Percentiles rank a stretch among this genome's conserved stretches.
These are phyloP conservation scores for Colossoma macropomum DNA, from an alignment of 2,113 vertebrate genomes.

Conservation along the genomic window DNA sequence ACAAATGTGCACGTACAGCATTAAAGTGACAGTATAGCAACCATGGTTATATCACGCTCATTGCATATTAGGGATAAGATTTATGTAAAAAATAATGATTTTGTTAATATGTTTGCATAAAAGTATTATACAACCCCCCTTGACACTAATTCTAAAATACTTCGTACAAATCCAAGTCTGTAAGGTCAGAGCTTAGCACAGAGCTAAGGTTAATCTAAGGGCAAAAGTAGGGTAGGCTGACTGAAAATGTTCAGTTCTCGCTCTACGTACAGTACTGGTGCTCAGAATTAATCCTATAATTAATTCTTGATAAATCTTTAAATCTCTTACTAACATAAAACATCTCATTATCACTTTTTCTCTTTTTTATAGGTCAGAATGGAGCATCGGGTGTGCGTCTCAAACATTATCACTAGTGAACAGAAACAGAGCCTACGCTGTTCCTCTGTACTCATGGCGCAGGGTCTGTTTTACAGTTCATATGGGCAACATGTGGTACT, in stretches of 20 bases:
- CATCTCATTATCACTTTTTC: conserved; percentile 38
- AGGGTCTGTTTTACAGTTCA: conserved; percentile 56
- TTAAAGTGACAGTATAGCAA: conserved; percentile 81
- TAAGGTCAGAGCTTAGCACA: conserved; percentile 23
- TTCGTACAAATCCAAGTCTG: conserved; percentile 20
- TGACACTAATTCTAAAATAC: conserved; percentile 14
- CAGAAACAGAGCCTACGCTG: neutral
- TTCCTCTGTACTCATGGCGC: conserved; percentile 33
- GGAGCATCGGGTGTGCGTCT: conserved; percentile 11
- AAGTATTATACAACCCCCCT: conserved; percentile 64
- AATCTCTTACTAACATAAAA: conserved; percentile 61
- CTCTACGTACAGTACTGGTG: neutral
- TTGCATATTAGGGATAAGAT: conserved; percentile 77
- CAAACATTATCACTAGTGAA: conserved; percentile 57
- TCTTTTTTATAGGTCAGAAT: conserved; percentile 42
- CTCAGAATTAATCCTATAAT: neutral
- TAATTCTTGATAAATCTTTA: neutral
- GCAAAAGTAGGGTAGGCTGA: conserved; percentile 7
- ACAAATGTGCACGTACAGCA: conserved; percentile 79
- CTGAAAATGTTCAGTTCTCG: neutral
- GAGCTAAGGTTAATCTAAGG: conserved; percentile 2
- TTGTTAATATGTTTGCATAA: conserved; percentile 76
- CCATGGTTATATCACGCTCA: conserved; percentile 76
- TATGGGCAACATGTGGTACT: conserved; percentile 68
- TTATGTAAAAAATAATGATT: conserved; percentile 65